Percentiles rank a stretch among this genome's conserved stretches.
Conservation (phyloP, 2,797 vertebrate species). For the Takifugu rubripes region DNA sequence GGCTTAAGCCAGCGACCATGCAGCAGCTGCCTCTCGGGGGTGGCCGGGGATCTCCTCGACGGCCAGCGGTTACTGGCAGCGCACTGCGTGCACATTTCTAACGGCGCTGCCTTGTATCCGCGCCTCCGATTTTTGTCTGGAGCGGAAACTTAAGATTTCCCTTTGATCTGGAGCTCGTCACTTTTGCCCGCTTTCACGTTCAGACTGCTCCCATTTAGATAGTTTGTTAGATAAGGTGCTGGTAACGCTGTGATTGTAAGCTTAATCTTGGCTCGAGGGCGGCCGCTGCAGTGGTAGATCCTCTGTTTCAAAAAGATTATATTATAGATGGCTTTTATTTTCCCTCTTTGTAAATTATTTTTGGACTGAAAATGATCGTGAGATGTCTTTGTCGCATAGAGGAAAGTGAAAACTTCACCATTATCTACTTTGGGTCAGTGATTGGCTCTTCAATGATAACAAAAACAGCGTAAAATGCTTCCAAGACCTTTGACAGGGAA, state of each 20-base stretch:
- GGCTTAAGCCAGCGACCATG: constrained; percentile 53
- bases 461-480: too few species aligned
- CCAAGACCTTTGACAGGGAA: too few species aligned
- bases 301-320: constrained; percentile 11
- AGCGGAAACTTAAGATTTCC: constrained; percentile 4
- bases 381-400: neutral
- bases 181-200: constrained; percentile 32
- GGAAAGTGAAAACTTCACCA: too few species aligned
- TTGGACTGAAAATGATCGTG: neutral
- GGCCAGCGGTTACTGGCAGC: neutral
- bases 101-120: constrained; percentile 14
- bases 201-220: constrained; percentile 51
- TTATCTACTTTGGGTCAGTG: too few species aligned
- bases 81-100: constrained; percentile 15
- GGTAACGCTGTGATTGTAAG: constrained; percentile 33
- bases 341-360: neutral
- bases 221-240: constrained; percentile 34
- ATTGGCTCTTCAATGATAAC: too few species aligned
- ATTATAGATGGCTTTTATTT: neutral
- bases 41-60: constrained; percentile 31
- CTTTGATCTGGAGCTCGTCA: constrained; percentile 23
- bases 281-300: constrained; percentile 35
- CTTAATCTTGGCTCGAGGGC: constrained; percentile 49
- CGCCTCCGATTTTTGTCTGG: constrained; percentile 1
- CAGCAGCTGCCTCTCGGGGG: constrained; percentile 54